Evolutionary conservation across 2,113 vertebrate species (phyloP).

Genomic region (Strigops habroptila): DNA sequence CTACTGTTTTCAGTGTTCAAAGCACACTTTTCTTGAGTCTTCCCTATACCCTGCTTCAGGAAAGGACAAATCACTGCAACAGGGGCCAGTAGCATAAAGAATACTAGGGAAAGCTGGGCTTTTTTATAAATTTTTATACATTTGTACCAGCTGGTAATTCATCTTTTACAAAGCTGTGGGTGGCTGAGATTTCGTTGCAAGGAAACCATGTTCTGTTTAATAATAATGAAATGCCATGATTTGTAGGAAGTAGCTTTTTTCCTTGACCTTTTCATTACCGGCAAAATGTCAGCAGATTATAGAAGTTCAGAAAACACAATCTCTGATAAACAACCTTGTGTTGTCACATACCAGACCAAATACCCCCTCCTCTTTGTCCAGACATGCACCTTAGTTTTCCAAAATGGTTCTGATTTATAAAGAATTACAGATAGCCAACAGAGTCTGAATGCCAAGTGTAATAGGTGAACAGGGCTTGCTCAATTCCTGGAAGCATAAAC

Average conservation of each 20-base stretch:
- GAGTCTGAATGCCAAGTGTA: background rate
- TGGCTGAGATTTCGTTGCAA: background rate
- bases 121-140: background rate
- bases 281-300: conserved; percentile 28
- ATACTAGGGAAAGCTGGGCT: background rate
- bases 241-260: conserved; percentile 31
- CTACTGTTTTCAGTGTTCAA: background rate
- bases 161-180: background rate
- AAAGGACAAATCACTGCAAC: background rate
- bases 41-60: background rate
- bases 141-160: background rate
- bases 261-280: conserved; percentile 37
- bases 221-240: conserved; percentile 14
- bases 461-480: background rate
- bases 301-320: conserved; percentile 1
- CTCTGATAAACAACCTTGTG: background rate
- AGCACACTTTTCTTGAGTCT: background rate
- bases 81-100: background rate
- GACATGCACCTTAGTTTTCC: background rate
- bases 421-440: background rate
- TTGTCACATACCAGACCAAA: conserved; percentile 1
- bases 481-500: background rate
- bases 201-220: background rate
- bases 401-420: background rate
- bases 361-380: background rate